A percentile compares a stretch with the other conserved stretches of the same genome.
phyloP scores from a whole-genome alignment of 1,140 invertebrate genomes.

The Bombus terrestris region DNA sequence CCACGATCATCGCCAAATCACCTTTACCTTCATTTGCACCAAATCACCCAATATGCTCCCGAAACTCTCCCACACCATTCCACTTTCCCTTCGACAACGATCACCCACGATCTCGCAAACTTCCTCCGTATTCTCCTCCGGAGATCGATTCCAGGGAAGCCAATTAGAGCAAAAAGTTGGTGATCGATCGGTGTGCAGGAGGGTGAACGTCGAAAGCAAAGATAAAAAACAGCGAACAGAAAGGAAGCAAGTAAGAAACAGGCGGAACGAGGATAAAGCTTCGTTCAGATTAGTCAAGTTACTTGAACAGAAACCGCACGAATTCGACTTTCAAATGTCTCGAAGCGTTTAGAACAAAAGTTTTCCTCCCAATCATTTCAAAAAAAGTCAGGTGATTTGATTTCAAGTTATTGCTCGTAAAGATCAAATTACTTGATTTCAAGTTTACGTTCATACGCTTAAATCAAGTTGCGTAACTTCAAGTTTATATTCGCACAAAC shows the following conservation, averaged over 20 bases:
- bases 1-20: neutral
- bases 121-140: no score
- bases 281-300: neutral
- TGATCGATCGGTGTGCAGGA: slow-evolving; percentile 32
- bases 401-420: no score
- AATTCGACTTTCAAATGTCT: neutral
- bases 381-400: no score
- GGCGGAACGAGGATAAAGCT: neutral
- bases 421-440: no score
- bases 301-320: neutral
- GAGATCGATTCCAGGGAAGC: slow-evolving; percentile 44
- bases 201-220: neutral
- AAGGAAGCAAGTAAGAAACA: neutral
- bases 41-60: neutral
- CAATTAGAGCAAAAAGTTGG: slow-evolving; percentile 45
- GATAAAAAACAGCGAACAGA: neutral
- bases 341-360: no score
- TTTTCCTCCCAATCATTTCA: no score
- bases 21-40: neutral
- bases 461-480: no score
- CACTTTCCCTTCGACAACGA: neutral
- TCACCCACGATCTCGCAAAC: neutral
- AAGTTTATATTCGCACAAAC: no score
- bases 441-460: no score
- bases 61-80: neutral